These are phyloP conservation scores for Gobio gobio DNA, from an alignment of 2,113 vertebrate species.

Conservation along the genomic window DNA sequence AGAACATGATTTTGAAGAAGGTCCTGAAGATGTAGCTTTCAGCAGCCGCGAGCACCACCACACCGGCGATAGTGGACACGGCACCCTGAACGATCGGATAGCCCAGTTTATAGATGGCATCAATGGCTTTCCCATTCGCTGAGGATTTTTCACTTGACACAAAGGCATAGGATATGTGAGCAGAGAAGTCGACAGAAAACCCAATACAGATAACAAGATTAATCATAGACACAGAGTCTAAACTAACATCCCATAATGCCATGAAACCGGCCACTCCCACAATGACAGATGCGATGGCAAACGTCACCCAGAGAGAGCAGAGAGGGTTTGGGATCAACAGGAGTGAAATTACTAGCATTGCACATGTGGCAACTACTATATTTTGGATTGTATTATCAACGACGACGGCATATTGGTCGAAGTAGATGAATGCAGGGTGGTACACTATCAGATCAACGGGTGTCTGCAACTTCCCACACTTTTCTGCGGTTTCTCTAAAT, in stretches of 20 bases:
- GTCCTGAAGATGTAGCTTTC: slow-evolving; percentile 67
- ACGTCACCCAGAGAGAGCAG: slow-evolving; percentile 69
- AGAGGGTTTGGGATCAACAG: slow-evolving; percentile 70
- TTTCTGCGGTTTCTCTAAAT: slow-evolving; percentile 35
- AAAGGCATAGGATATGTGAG: slow-evolving; percentile 68
- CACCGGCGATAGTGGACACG: slow-evolving; percentile 75
- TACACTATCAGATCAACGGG: slow-evolving; percentile 65
- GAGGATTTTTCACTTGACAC: slow-evolving; percentile 63
- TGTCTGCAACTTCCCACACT: slow-evolving; percentile 51
- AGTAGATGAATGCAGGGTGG: slow-evolving; percentile 68
- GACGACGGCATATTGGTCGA: slow-evolving; percentile 67
- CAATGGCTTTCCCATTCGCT: slow-evolving; percentile 58
- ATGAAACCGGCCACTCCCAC: slow-evolving; percentile 73
- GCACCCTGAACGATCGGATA: slow-evolving; percentile 61
- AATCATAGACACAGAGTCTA: slow-evolving; percentile 72
- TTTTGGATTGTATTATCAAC: slow-evolving; percentile 64
- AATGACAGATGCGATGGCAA: slow-evolving; percentile 72
- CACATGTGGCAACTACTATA: slow-evolving; percentile 58
- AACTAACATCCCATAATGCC: slow-evolving; percentile 68
- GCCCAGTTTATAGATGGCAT: slow-evolving; percentile 66
- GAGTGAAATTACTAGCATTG: slow-evolving; percentile 63
- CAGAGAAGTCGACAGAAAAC: slow-evolving; percentile 72
- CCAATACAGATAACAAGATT: slow-evolving; percentile 72
- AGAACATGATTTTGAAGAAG: slow-evolving; percentile 75
- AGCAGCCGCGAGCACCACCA: slow-evolving; percentile 70